Base-by-base conservation (phyloP, 2,113 vertebrate genomes). In the Pogona vitticeps region DNA sequence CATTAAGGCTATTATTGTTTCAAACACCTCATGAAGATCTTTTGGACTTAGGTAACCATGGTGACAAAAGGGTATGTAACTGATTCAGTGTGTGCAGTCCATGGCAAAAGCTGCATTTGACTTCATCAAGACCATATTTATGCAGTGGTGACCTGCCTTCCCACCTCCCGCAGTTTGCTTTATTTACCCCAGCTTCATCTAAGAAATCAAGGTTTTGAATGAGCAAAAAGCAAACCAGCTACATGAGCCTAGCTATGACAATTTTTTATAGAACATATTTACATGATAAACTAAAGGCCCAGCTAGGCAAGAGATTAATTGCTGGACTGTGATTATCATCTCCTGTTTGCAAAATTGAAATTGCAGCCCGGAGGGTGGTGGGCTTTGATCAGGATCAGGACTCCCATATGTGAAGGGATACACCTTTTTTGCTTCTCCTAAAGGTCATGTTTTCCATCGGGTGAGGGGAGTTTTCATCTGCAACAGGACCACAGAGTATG, bases 1-100 rank as follows among this genome's bases (percentile, higher is more conserved):
- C 26, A 61, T 83, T 83, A 84, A 84, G 72, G n/a, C 38, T 84
- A 84, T 84, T 84, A 76, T 84, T 76, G 38, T 84, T 84, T 84
- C 72, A n/a, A 76, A 75, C 83, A 84, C 83, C 56, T 84, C 75
- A 65, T 46, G 40, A 76, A 84, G 83, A 76, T 84, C 71, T 84
- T 84, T 46, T 65, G 83, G 59, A 65, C 71, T 63, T 46, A 63
- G 28, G 83, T 84, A 84, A 76, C 72, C 58, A 76, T 84, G 76
- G 72, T 65, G 58, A 76, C 72, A 65, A 75, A 73, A 63, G 82
- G 70, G 71, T 75, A 84, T n/a, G n/a, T 9, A 42, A 59, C 71
- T 75, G 71, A 76, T 38, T 76, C 10, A 31, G 33, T 26, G 67
- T 46, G 26, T 15, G 31, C 36, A 81, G n/a, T 17, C 40, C 18